Evolutionary conservation across 37 sponge, comb jelly and placozoan species (phyloP), one percentile per base, ranked within the genome.

Genomic region (Agelas oroides): DNA sequence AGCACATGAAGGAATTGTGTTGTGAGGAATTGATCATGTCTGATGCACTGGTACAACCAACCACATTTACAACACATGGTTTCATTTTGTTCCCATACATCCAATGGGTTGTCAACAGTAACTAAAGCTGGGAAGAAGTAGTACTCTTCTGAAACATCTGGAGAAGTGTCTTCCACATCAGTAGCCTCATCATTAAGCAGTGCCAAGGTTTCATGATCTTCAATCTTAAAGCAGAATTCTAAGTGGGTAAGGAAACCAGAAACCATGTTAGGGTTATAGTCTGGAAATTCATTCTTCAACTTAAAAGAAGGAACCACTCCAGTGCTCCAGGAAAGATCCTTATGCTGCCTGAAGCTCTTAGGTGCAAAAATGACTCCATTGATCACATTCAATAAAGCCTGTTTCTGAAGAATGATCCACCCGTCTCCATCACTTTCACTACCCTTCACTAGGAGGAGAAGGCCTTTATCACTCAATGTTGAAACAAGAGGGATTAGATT

Each of bases 341-440:
- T 40, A 30, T 68, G 58, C 6, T 70, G 71, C 0, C 20, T 5
- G 53, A 81, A 81, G 0, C 2, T 0, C n/a, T 24, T 30, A 2
- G 82, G 82, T 53, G 82, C 82, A 81, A 81, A 81, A 28, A 81
- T 19, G n/a, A 46, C 34, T 14, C 58, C 82, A 31, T 81, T 39
- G 38, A 81, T 46, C 28, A 55, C 34, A 54, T 20, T 16, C 1
- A 81, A 59, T 31, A 81, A 71, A 31, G 23, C 70, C 39, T 68
- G 39, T 27, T 25, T 46, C 25, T 70, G 46, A 32, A 81, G 72
- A 19, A 81, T 70, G 19, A 81, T 30, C 70, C 66, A 68, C 32
- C 61, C 13, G 20, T 70, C 82, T 3, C 31, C n/a, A 6, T 14
- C 36, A 35, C 52, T 65, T 0, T 5, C 57, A 28, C 21, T 25